Conservation (phyloP, 2,113 vertebrate genomes). For the Ptilorrhoa leucosticta region DNA sequence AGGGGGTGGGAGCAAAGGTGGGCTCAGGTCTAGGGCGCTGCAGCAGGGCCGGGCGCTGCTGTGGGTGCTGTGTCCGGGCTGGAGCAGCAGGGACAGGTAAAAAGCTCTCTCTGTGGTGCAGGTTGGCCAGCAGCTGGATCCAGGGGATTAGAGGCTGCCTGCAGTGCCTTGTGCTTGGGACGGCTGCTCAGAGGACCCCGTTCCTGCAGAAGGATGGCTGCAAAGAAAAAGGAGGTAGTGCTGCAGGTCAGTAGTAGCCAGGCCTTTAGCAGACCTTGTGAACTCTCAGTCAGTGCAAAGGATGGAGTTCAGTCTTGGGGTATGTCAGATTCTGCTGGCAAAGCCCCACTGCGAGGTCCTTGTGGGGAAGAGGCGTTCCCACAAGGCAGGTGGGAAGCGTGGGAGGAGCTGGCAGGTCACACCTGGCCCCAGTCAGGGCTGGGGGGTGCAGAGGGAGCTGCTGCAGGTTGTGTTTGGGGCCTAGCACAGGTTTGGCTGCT, state of each 20-base stretch:
- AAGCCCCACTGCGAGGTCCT: neutral
- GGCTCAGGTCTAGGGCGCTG: neutral
- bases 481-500: neutral
- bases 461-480: neutral
- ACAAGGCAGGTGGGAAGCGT: neutral
- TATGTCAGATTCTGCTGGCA: neutral
- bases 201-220: slow-evolving; percentile 29
- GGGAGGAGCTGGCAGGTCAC: neutral
- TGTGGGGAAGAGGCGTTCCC: neutral
- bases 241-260: slow-evolving; percentile 55
- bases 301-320: neutral
- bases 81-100: neutral
- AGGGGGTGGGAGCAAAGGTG: neutral
- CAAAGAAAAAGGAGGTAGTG: slow-evolving; percentile 41
- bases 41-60: neutral
- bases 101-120: neutral
- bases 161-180: neutral
- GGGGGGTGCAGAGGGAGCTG: neutral
- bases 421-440: neutral
- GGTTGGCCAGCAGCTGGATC: neutral
- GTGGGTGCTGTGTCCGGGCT: fast-evolving
- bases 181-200: neutral
- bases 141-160: fast-evolving
- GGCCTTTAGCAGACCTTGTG: neutral
- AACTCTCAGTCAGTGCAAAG: neutral